phyloP scores from a whole-genome alignment of 30 jellyfish, hydroid and myxozoan genomes.

The Aurelia aurita region DNA sequence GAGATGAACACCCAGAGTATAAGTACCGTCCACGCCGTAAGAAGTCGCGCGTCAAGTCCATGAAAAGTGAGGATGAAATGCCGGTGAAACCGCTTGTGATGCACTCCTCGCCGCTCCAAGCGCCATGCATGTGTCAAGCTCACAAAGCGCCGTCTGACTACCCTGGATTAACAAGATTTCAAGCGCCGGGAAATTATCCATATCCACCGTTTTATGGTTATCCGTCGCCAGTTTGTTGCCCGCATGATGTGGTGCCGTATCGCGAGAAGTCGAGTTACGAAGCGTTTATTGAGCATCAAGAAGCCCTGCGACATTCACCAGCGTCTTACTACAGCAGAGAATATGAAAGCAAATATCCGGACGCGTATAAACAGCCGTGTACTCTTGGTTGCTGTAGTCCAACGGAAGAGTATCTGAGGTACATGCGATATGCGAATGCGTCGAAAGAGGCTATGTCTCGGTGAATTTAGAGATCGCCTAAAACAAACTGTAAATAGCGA shows the following conservation, averaged over 20 bases:
- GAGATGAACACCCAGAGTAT: slow-evolving; percentile 78
- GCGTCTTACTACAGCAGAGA: slow-evolving; percentile 35
- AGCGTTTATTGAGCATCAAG: slow-evolving; percentile 60
- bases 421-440: slow-evolving; percentile 34
- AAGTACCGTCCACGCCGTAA: slow-evolving; percentile 76
- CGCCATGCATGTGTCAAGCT: slow-evolving; percentile 67
- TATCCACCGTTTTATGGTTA: slow-evolving; percentile 27
- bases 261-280: slow-evolving; percentile 30
- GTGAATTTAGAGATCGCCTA: neutral
- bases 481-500: no score
- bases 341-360: slow-evolving; percentile 23
- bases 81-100: slow-evolving; percentile 8
- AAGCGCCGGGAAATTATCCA: slow-evolving; percentile 7
- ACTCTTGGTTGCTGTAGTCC: slow-evolving; percentile 71
- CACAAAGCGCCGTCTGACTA: slow-evolving; percentile 32
- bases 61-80: slow-evolving; percentile 15
- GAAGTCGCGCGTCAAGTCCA: slow-evolving; percentile 55
- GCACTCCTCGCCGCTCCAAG: slow-evolving; percentile 19
- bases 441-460: slow-evolving; percentile 30
- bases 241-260: slow-evolving; percentile 21
- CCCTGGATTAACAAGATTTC: slow-evolving; percentile 21
- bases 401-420: slow-evolving; percentile 49
- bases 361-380: slow-evolving; percentile 36
- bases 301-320: slow-evolving; percentile 1
- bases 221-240: slow-evolving; percentile 45